Conservation (phyloP, 53 echinoderm and acorn worm species). For the Pentamera pediparva region DNA sequence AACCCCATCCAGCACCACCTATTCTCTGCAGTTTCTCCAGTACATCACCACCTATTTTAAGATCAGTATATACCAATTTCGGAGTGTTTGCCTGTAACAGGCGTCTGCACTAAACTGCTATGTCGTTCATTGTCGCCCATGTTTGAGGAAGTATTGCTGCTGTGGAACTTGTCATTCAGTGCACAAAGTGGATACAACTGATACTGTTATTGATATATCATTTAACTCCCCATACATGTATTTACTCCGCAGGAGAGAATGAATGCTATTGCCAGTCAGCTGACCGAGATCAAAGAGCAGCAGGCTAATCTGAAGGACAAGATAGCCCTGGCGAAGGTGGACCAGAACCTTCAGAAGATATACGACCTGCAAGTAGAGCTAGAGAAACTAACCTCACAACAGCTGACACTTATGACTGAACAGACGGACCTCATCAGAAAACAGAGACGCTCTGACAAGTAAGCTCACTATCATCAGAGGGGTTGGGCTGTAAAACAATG, state of each 20-base stretch:
- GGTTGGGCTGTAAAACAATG: too few relatives aligned
- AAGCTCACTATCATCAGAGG: too few relatives aligned
- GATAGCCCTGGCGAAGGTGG: constrained; percentile 64
- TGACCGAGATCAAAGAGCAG: constrained; percentile 70
- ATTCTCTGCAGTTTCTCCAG: too few relatives aligned
- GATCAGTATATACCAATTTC: too few relatives aligned
- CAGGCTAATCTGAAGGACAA: constrained; percentile 83
- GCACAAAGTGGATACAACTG: neutral
- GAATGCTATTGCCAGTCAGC: constrained; percentile 71
- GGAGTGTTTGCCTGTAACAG: too few relatives aligned
- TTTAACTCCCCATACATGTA: neutral
- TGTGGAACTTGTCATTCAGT: too few relatives aligned
- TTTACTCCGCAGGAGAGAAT: constrained; percentile 67
- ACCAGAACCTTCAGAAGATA: constrained; percentile 79
- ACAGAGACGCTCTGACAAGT: constrained; percentile 94
- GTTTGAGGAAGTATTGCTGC: too few relatives aligned
- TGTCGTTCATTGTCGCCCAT: too few relatives aligned
- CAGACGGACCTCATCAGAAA: constrained; percentile 96
- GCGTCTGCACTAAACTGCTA: too few relatives aligned
- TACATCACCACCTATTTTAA: too few relatives aligned
- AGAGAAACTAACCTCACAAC: constrained; percentile 94
- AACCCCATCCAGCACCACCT: too few relatives aligned
- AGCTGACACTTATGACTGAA: constrained; percentile 92
- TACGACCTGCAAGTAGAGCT: constrained; percentile 91
- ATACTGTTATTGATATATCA: neutral